Percentiles rank a stretch among this genome's conserved stretches.
phyloP scores from a whole-genome alignment of 92 coral and sea anemone species.

The Meandrina meandrites region DNA sequence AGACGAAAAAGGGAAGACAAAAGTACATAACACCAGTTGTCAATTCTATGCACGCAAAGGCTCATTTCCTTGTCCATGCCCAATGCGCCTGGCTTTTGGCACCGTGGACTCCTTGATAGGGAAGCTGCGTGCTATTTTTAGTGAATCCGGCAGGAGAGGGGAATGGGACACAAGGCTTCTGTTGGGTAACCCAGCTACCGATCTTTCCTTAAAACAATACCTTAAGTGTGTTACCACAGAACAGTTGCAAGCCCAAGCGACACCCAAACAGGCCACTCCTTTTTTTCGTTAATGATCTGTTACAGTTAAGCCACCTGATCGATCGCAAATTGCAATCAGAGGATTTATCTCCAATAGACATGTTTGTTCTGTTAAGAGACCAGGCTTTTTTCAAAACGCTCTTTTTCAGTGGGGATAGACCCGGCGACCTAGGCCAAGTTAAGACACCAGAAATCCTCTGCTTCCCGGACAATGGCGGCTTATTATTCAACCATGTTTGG shows the following conservation, averaged over 20 bases:
- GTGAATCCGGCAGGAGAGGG: background rate
- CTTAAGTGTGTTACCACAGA: conserved; percentile 11
- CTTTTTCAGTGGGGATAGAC: conserved; percentile 4
- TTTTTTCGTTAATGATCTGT: background rate
- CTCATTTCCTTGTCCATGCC: background rate
- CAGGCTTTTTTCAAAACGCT: background rate
- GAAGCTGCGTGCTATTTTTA: conserved; percentile 23
- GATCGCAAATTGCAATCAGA: background rate
- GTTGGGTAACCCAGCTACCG: conserved; percentile 12
- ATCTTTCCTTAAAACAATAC: conserved; percentile 8
- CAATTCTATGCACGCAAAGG: conserved; percentile 9
- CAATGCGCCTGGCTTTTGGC: conserved; percentile 25
- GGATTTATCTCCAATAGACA: background rate
- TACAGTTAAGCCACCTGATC: background rate
- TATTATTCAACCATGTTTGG: background rate
- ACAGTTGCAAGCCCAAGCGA: conserved; percentile 5
- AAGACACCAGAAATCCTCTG: background rate
- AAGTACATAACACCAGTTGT: conserved; percentile 17
- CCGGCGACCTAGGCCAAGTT: background rate
- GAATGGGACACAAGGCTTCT: conserved; percentile 13
- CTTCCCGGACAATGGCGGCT: too few relatives aligned
- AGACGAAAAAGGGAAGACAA: conserved; percentile 20
- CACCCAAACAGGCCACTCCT: background rate
- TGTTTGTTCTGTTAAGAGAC: background rate
- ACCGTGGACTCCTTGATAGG: conserved; percentile 31